Base-by-base conservation (phyloP, 2,113 vertebrate species). In the Sula dactylatra region DNA sequence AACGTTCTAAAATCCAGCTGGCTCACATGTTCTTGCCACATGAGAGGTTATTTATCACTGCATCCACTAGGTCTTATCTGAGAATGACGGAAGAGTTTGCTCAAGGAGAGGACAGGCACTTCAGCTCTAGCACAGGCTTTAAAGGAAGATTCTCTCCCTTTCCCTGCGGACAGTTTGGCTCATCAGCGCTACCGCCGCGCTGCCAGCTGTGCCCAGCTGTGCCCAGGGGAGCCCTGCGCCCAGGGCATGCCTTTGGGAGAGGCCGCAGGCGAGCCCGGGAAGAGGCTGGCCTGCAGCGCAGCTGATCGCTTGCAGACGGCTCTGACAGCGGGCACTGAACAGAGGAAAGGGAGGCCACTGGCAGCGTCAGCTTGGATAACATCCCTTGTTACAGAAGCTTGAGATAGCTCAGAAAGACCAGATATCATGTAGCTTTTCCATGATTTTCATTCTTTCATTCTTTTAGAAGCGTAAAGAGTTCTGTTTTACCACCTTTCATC, bases 161-260 rank as follows among this genome's bases (percentile, higher is more conserved):
- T 14, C 3, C 16, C 9, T 15, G 13, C 4, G 26, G 36, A 7
- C 36, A 31, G 26, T 42, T 44, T 45, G 3, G 5, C 34, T 25
- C 5, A 17, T 5, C 49, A 47, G n/a, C 4, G 3, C 20, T 17
- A 8, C 14, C 1, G 0, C 81, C 15, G 26, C 31, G 4, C 67
- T 11, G 25, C 38, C 67, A 64, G 56, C 38, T 71, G 44, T 59
- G n/a, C 80, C 70, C 80, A 70, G n/a, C 54, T 59, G 66, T n/a
- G 7, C 26, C 55, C 55, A 49, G 4, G 5, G 55, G 19, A 44
- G 29, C 64, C 40, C 40, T 4, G 64, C 3, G 29, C 40, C 40
- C 64, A 11, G 42, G 42, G 42, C 31, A 3, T 34, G 59, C 47
- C 22, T 10, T 4, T 22, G 19, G 67, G 38, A 31, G 7, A 15